Percentiles rank a stretch among this genome's conserved stretches.
Evolutionary conservation across 2,113 vertebrate genomes (phyloP).

Genomic region (Condylura cristata): DNA sequence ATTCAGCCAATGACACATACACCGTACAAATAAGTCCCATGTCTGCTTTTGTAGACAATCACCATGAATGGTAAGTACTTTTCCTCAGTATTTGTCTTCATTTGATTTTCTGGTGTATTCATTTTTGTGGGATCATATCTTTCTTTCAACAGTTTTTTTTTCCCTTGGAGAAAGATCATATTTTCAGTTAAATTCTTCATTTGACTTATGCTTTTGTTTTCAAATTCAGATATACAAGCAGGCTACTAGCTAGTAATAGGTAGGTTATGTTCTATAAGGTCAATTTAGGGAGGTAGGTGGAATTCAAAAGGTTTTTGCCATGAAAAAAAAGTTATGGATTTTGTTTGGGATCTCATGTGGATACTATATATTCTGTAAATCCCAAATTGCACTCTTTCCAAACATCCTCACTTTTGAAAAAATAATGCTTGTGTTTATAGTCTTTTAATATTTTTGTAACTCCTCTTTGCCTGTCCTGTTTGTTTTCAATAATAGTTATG

Average conservation of each 20-base stretch:
- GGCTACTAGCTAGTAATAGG: neutral
- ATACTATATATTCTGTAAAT: slow-evolving; percentile 43
- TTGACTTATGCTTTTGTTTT: slow-evolving; percentile 43
- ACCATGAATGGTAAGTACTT: slow-evolving; percentile 95
- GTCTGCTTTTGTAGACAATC: slow-evolving; percentile 99
- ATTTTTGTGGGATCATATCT: neutral
- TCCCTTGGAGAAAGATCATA: neutral
- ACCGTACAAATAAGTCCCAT: slow-evolving; percentile 99
- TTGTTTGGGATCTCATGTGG: neutral
- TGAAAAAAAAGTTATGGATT: neutral
- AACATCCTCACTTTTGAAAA: neutral
- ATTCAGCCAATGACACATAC: slow-evolving; percentile 99
- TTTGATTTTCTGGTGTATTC: neutral
- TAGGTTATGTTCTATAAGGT: neutral
- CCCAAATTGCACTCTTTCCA: neutral
- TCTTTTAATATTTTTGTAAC: slow-evolving; percentile 37
- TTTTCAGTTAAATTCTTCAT: slow-evolving; percentile 24
- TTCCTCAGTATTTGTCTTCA: neutral
- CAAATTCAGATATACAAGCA: neutral
- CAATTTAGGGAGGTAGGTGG: neutral
- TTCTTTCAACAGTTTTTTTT: neutral
- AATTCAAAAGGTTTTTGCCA: slow-evolving; percentile 15
- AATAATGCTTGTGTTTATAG: neutral
- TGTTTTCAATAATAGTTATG: neutral
- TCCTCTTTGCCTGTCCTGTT: neutral